These are phyloP conservation scores for Danio tinwini DNA, from an alignment of 2,797 vertebrate species.

Conservation along the genomic window DNA sequence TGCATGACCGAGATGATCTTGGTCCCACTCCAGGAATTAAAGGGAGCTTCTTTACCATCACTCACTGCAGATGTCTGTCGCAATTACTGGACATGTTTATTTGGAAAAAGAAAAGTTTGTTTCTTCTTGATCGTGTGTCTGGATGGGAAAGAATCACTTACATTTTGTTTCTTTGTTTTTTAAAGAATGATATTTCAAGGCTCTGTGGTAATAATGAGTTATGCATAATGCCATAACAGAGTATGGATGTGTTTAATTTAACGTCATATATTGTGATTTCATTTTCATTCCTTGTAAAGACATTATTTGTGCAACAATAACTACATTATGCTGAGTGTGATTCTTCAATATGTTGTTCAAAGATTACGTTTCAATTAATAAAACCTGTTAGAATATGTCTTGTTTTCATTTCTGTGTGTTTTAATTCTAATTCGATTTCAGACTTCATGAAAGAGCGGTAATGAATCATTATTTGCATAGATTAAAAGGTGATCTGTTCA, in stretches of 20 bases:
- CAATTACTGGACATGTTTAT: constrained; percentile 67
- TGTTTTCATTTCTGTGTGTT: constrained; percentile 29
- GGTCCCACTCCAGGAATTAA: constrained; percentile 77
- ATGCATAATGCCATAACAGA: constrained; percentile 60
- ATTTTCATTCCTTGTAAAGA: constrained; percentile 73
- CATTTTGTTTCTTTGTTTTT: constrained; percentile 50
- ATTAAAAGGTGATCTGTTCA: not conserved
- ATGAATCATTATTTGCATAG: not conserved
- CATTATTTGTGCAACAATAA: constrained; percentile 72
- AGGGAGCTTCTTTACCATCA: constrained; percentile 79
- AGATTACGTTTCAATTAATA: constrained; percentile 79
- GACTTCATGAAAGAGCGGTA: not conserved
- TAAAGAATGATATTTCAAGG: constrained; percentile 67
- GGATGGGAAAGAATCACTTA: constrained; percentile 62
- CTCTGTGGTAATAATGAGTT: constrained; percentile 65
- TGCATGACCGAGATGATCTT: constrained; percentile 72
- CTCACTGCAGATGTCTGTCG: constrained; percentile 71
- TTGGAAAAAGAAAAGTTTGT: constrained; percentile 67
- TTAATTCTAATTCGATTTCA: not conserved
- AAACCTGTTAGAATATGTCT: constrained; percentile 69
- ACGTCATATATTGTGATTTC: constrained; percentile 62
- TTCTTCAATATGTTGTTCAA: constrained; percentile 74
- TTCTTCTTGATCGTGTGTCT: constrained; percentile 58
- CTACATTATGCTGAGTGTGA: constrained; percentile 75
- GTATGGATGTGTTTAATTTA: constrained; percentile 66